Percentiles rank a stretch among this genome's conserved stretches.
phyloP scores from a whole-genome alignment of 2,797 vertebrate genomes.

The Chanos chanos region DNA sequence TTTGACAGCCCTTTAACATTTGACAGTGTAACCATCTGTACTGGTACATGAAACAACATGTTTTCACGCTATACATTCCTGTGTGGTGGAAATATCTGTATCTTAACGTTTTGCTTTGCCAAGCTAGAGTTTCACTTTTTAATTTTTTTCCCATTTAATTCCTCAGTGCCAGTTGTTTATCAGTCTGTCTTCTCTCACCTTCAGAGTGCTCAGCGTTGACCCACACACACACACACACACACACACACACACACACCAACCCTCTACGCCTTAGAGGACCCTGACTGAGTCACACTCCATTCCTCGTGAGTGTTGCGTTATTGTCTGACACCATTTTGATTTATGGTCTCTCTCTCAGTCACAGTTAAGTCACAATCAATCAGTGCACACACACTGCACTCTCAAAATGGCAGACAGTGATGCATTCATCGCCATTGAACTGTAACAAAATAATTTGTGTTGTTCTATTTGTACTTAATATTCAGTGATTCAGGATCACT shows the following conservation, averaged over 20 bases:
- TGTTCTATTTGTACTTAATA: background rate
- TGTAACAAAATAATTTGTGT: background rate
- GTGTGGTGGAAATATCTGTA: no score
- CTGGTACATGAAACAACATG: no score
- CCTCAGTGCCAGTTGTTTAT: background rate
- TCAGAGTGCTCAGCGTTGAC: background rate
- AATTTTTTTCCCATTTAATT: background rate
- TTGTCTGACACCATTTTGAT: slow-evolving; percentile 21
- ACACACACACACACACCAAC: background rate
- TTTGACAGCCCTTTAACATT: no score
- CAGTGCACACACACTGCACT: background rate
- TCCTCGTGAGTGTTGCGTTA: slow-evolving; percentile 6
- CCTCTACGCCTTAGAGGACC: background rate
- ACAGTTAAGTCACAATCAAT: background rate
- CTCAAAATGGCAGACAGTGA: background rate
- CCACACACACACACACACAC: background rate
- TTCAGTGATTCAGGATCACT: background rate
- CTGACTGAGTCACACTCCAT: background rate
- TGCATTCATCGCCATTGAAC: background rate
- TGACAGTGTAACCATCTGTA: no score
- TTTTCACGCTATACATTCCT: no score
- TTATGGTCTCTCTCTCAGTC: background rate
- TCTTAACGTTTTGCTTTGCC: no score
- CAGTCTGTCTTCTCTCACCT: background rate
- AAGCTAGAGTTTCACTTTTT: slow-evolving; percentile 1